A percentile compares a stretch with the other conserved stretches of the same genome.
These are phyloP conservation scores for Zele albiditarsus DNA, from an alignment of 2,888 invertebrate species.

Conservation along the genomic window DNA sequence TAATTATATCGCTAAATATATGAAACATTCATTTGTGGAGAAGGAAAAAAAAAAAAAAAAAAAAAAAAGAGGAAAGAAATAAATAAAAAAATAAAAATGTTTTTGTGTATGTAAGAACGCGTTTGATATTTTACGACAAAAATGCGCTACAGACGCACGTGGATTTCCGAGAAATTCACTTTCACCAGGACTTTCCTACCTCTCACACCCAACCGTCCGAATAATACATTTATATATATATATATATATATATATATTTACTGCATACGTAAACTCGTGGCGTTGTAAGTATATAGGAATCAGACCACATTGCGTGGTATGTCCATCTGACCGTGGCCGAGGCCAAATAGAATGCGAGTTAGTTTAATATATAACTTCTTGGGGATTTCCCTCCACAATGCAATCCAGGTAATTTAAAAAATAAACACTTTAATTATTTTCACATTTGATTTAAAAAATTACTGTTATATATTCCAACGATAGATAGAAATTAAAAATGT, in stretches of 20 bases:
- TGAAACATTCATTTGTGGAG: no score
- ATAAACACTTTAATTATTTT: neutral
- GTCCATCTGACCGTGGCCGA: slow-evolving; percentile 17
- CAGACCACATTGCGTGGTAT: slow-evolving; percentile 13
- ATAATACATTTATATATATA: neutral
- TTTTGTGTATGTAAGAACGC: slow-evolving; percentile 30
- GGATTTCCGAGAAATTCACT: slow-evolving; percentile 70
- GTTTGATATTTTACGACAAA: slow-evolving; percentile 47
- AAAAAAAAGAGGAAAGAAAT: neutral
- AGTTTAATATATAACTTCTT: neutral
- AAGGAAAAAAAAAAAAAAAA: neutral
- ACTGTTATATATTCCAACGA: no score
- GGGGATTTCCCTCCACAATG: neutral
- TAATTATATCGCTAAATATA: no score
- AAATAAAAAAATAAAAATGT: neutral
- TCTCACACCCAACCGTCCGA: slow-evolving; percentile 21
- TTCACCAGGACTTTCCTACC: slow-evolving; percentile 63
- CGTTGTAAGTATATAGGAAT: neutral
- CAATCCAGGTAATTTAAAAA: neutral
- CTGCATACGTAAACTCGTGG: slow-evolving; percentile 38
- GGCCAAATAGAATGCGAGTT: neutral
- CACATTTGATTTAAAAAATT: no score
- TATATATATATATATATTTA: slow-evolving; percentile 42
- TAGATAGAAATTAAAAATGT: no score
- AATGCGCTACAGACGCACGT: slow-evolving; percentile 51